Evolutionary conservation across 2,113 vertebrate genomes (phyloP).

Genomic region (Lasiurus cinereus): DNA sequence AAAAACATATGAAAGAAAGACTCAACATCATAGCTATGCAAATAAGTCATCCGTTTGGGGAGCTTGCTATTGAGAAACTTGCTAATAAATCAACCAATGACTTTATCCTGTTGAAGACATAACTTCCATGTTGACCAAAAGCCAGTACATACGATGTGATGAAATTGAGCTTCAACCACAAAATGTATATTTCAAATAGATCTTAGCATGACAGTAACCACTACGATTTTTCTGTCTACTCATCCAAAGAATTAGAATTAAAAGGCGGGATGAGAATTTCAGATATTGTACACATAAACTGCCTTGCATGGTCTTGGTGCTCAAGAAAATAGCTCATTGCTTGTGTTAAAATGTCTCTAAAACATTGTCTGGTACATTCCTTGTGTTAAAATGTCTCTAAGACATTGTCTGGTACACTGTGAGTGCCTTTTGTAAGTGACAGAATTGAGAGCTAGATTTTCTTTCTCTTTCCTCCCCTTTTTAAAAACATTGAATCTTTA

Average conservation of each 20-base stretch:
- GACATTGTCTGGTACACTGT: neutral
- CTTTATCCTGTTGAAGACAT: neutral
- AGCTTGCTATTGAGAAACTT: neutral
- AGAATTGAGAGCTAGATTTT: conserved; percentile 7
- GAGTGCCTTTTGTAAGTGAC: neutral
- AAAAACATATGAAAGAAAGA: neutral
- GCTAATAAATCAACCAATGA: neutral
- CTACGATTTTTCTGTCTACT: neutral
- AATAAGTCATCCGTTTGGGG: neutral
- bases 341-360: neutral
- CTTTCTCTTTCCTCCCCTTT: neutral
- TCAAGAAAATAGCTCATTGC: neutral
- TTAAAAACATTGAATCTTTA: no score
- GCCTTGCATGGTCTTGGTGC: no score
- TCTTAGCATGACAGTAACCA: neutral
- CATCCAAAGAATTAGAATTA: neutral
- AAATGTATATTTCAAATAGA: neutral
- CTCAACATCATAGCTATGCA: neutral
- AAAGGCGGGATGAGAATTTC: neutral
- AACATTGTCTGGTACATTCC: neutral
- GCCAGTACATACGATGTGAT: neutral
- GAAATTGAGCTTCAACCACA: neutral
- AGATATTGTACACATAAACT: neutral
- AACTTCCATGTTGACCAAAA: neutral
- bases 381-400: neutral